Base-by-base conservation (phyloP, 2,888 invertebrate genomes). In the Acanthosepion pharaonis region DNA sequence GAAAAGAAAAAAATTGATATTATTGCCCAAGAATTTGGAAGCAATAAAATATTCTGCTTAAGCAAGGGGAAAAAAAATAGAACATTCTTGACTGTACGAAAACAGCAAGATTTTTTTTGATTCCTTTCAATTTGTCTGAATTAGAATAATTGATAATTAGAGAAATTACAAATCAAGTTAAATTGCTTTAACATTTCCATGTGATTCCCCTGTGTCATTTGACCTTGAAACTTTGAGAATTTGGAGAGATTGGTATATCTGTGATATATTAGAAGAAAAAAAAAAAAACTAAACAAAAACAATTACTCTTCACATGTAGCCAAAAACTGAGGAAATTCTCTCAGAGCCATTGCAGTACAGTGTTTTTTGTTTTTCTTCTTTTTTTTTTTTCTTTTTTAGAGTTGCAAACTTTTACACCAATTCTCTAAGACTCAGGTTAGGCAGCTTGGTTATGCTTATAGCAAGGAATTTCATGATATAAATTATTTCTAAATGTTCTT, bases 181-280 rank as follows among this genome's bases (percentile, higher is more conserved):
- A 78, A 15, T 78, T 33, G 33, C 33, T 78, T 78, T 78, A 78
- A n/a, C 78, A n/a, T n/a, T 78, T 78, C n/a, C 78, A 78, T 78
- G 78, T n/a, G 78, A n/a, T 78, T 78, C 33, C n/a, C 78, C 78
- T 42, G 33, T 78, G n/a, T 78, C n/a, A 78, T 78, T 78, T 78
- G 78, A 78, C 78, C 78, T n/a, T 78, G 78, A 78, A 78, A 78
- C n/a, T 78, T 78, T 78, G n/a, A 78, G 78, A 78, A 78, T 78
- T n/a, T 78, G 33, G 78, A 78, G 78, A 78, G 33, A 15, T 78
- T 78, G 78, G n/a, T 78, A 78, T 33, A 78, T 78, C 78, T n/a
- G 78, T 78, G 78, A 78, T 64, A 64, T 64, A 64, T 33, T 78
- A 33, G 9, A 78, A 28, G 33, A n/a, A 15, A 78, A 33, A 78